phyloP scores from a whole-genome alignment of 2,888 invertebrate species.

The Heliothis peltigera region DNA sequence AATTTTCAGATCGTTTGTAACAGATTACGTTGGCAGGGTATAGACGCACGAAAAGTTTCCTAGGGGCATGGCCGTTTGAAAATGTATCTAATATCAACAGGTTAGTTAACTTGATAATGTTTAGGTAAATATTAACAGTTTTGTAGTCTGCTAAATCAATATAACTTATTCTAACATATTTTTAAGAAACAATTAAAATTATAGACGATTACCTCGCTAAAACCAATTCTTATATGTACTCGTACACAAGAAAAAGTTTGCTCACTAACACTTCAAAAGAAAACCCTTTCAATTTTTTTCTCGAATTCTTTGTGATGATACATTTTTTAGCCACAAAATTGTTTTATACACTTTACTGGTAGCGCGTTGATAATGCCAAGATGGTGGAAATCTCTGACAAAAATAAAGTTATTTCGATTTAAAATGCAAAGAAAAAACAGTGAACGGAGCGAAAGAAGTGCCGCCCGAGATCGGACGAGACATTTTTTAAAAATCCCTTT shows the following conservation, averaged over 20 bases:
- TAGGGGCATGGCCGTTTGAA: conserved; percentile 41
- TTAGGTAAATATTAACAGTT: conserved; percentile 1
- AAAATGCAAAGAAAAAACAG: conserved; percentile 85
- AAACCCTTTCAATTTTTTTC: no score
- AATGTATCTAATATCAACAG: conserved; percentile 34
- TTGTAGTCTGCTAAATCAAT: background rate
- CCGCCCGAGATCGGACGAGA: conserved; percentile 67
- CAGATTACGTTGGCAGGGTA: conserved; percentile 69
- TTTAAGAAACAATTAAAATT: no score
- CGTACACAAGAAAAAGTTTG: conserved; percentile 25
- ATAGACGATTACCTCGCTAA: no score
- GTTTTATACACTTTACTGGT: conserved; percentile 83
- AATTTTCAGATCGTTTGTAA: conserved; percentile 82
- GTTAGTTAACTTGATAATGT: background rate
- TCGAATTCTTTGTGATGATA: conserved; percentile 77
- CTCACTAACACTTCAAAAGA: conserved; percentile 75
- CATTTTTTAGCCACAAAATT: conserved; percentile 80
- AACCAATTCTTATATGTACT: background rate
- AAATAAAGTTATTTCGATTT: conserved; percentile 88
- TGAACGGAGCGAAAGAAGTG: conserved; percentile 60
- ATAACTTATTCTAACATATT: no score
- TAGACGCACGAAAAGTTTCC: conserved; percentile 47
- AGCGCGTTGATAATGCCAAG: conserved; percentile 85
- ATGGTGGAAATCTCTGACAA: conserved; percentile 81
- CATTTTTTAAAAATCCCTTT: conserved; percentile 76